Percentiles rank a stretch among this genome's conserved stretches.
Conservation (phyloP, 1,140 invertebrate genomes). For the Heliothis subflexa region DNA sequence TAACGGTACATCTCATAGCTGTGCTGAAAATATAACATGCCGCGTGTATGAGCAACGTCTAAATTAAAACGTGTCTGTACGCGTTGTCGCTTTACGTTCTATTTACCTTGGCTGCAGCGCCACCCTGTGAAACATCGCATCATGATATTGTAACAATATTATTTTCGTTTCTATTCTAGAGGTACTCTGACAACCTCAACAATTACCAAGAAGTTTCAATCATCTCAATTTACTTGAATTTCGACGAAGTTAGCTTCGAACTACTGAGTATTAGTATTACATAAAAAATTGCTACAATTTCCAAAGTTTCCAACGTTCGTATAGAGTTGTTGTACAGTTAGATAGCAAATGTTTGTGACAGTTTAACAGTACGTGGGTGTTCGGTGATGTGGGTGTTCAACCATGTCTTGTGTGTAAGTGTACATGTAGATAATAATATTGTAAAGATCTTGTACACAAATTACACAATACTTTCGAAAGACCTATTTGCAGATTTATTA, state of each 20-base stretch:
- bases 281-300: slow-evolving; percentile 22
- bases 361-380: neutral
- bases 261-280: neutral
- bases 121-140: slow-evolving; percentile 79
- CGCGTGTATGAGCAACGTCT: slow-evolving; percentile 60
- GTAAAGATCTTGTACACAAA: slow-evolving; percentile 24
- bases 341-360: slow-evolving; percentile 8
- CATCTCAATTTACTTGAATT: neutral
- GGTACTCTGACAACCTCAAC: slow-evolving; percentile 2
- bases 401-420: neutral
- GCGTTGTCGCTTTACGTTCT: slow-evolving; percentile 54
- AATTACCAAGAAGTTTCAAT: neutral
- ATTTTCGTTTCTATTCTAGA: slow-evolving; percentile 35
- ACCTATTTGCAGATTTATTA: slow-evolving; percentile 43
- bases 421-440: neutral
- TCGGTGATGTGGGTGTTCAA: neutral
- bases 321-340: slow-evolving; percentile 12
- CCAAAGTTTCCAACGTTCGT: neutral
- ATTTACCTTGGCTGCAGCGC: slow-evolving; percentile 83
- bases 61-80: slow-evolving; percentile 62
- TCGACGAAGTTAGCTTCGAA: neutral
- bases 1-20: slow-evolving; percentile 62
- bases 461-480: slow-evolving; percentile 1
- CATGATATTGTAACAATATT: slow-evolving; percentile 53
- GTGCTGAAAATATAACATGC: slow-evolving; percentile 66